Percentiles rank a stretch among this genome's conserved stretches.
These are phyloP conservation scores for Rhodophaea formosa DNA, from an alignment of 2,888 invertebrate genomes.

Conservation along the genomic window DNA sequence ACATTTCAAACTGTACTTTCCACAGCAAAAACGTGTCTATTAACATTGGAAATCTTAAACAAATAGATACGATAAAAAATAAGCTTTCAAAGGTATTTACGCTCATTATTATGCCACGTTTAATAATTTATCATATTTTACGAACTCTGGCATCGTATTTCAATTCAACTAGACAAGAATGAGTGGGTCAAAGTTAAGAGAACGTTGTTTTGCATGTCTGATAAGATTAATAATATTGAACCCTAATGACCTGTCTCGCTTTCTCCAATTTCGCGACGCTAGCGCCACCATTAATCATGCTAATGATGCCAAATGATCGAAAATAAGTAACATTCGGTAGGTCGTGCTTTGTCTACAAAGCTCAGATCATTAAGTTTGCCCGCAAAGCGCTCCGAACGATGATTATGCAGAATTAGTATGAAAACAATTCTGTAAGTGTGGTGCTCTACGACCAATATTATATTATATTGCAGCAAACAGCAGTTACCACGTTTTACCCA, in stretches of 20 bases:
- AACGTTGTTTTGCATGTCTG: slow-evolving; percentile 46
- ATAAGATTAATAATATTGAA: slow-evolving; percentile 50
- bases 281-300: slow-evolving; percentile 44
- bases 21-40: background rate
- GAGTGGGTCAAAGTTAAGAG: slow-evolving; percentile 14
- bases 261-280: slow-evolving; percentile 46
- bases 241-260: slow-evolving; percentile 41
- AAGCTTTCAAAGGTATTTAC: background rate
- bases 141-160: background rate
- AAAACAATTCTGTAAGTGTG: background rate
- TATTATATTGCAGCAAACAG: background rate
- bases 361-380: slow-evolving; percentile 9
- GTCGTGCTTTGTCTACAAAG: slow-evolving; percentile 12
- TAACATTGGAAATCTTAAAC: background rate
- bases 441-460: background rate
- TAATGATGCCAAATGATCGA: slow-evolving; percentile 47
- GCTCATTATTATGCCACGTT: background rate
- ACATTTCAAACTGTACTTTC: background rate
- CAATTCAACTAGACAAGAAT: background rate
- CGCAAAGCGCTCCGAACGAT: background rate
- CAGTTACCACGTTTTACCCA: background rate
- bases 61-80: background rate
- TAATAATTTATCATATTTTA: background rate
- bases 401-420: slow-evolving; percentile 1
- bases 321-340: slow-evolving; percentile 21